Percentiles rank a stretch among this genome's conserved stretches.
Conservation (phyloP, 2,113 vertebrate species). For the Natator depressus region DNA sequence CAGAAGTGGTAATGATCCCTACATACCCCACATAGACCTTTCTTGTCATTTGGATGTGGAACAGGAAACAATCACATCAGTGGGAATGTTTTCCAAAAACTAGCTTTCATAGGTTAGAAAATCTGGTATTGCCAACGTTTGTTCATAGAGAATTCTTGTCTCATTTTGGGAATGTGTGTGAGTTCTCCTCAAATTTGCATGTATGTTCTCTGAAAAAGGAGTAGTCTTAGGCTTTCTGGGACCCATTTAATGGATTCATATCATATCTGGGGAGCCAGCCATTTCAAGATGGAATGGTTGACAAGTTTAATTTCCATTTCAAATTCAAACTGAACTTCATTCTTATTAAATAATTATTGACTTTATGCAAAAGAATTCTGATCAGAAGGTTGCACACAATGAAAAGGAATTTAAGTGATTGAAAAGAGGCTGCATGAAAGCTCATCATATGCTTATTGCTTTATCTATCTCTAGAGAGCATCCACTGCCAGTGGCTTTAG, state of each 20-base stretch:
- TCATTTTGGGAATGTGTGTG: background rate
- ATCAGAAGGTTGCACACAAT: slow-evolving; percentile 37
- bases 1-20: background rate
- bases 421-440: background rate
- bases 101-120: background rate
- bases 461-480: background rate
- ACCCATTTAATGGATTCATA: slow-evolving; percentile 31
- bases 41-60: slow-evolving; percentile 15
- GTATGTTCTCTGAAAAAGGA: background rate
- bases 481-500: background rate
- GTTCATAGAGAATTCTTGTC: background rate
- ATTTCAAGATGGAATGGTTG: slow-evolving; percentile 23
- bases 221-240: background rate
- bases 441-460: background rate
- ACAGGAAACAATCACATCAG: background rate
- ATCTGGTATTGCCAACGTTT: slow-evolving; percentile 9
- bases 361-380: slow-evolving; percentile 57
- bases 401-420: slow-evolving; percentile 22
- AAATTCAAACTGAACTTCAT: slow-evolving; percentile 49
- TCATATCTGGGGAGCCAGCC: slow-evolving; percentile 28
- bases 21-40: accelerated
- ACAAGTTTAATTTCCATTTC: slow-evolving; percentile 41
- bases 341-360: slow-evolving; percentile 55
- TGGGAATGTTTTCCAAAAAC: background rate
- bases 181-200: slow-evolving; percentile 3